Conservation (phyloP, 2,888 invertebrate species). For the Apeira syringaria region DNA sequence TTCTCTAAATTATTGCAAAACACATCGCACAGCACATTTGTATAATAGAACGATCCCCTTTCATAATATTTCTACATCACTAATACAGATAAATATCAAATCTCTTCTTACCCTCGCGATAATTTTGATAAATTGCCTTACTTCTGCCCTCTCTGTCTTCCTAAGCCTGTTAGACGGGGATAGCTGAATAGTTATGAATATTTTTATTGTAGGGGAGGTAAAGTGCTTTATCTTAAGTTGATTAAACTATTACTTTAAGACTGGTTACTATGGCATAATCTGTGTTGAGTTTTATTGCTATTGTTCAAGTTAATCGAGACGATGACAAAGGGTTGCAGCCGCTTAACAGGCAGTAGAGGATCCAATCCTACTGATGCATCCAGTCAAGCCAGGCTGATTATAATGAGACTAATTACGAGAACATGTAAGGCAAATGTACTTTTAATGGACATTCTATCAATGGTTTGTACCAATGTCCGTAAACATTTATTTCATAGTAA, state of each 20-base stretch:
- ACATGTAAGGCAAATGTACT: too few relatives aligned
- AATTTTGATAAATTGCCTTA: constrained; percentile 3
- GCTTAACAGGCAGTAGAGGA: too few relatives aligned
- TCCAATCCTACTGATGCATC: too few relatives aligned
- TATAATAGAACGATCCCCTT: constrained; percentile 1
- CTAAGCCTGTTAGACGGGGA: not conserved
- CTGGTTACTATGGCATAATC: not conserved
- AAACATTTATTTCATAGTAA: too few relatives aligned
- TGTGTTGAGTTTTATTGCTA: too few relatives aligned
- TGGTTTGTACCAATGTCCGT: too few relatives aligned
- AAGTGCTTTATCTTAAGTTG: constrained; percentile 5
- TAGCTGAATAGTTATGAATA: constrained; percentile 1
- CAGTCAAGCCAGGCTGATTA: too few relatives aligned
- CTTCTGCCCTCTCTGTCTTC: not conserved
- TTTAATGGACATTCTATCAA: too few relatives aligned
- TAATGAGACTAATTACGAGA: too few relatives aligned
- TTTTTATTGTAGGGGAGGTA: constrained; percentile 9
- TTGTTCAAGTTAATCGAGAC: too few relatives aligned
- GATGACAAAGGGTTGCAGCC: too few relatives aligned
- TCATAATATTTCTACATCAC: constrained; percentile 3
- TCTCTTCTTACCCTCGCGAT: constrained; percentile 3
- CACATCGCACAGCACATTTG: constrained; percentile 4
- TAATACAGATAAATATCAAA: constrained; percentile 10
- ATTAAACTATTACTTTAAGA: constrained; percentile 27
- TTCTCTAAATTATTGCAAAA: not conserved